These are phyloP conservation scores for Hiodon alosoides DNA, from an alignment of 2,113 vertebrate species.

Conservation along the genomic window DNA sequence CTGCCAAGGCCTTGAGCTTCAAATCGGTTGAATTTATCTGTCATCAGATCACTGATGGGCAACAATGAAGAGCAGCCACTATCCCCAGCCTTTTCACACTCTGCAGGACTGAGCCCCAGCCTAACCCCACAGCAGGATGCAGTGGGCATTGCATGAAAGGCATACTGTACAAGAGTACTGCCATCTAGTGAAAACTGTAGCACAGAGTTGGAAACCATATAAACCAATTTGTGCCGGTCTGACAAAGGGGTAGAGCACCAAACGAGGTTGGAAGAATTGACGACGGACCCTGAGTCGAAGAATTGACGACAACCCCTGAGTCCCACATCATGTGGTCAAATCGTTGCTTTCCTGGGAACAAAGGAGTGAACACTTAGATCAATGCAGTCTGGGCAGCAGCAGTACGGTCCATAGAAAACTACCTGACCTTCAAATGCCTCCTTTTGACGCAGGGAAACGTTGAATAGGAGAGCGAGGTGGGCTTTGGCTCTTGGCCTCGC, in stretches of 20 bases:
- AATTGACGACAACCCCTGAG: not conserved
- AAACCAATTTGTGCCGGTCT: not conserved
- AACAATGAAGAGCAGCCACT: not conserved
- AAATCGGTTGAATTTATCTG: constrained; percentile 7
- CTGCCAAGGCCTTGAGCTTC: not conserved
- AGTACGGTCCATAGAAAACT: constrained; percentile 37
- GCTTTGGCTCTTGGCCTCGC: not conserved
- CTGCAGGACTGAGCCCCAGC: not conserved
- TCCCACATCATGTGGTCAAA: not conserved
- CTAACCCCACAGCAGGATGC: not conserved
- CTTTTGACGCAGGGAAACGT: constrained; percentile 19
- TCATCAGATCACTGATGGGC: constrained; percentile 6
- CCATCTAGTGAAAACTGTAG: constrained; percentile 19
- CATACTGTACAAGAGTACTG: constrained; percentile 1
- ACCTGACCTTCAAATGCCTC: constrained; percentile 50
- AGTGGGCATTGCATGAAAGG: not conserved
- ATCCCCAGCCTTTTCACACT: not conserved
- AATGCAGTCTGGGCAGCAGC: constrained; percentile 20
- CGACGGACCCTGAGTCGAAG: too few species aligned
- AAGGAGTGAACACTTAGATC: constrained; percentile 15
- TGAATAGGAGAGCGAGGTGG: constrained; percentile 17
- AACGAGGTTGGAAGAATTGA: not conserved
- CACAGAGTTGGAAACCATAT: not conserved
- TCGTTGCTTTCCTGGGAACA: constrained; percentile 44
- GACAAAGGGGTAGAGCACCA: not conserved